Evolutionary conservation across 2,113 vertebrate species (phyloP).

Genomic region (Triplophysa rosa): DNA sequence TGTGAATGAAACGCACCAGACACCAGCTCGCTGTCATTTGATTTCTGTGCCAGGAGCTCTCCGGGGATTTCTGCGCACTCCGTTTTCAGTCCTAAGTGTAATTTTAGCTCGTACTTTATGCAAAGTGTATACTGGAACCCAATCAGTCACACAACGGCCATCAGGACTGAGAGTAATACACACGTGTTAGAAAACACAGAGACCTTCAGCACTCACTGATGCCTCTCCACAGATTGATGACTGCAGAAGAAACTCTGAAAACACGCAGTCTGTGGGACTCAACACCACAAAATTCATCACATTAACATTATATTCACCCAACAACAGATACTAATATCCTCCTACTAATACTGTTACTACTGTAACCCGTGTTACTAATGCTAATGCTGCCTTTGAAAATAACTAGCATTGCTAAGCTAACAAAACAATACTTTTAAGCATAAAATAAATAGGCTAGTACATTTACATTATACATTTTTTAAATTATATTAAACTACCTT

Average conservation of each 20-base stretch:
- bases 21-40: constrained; percentile 64
- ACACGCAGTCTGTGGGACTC: too few relatives aligned
- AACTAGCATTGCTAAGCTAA: too few relatives aligned
- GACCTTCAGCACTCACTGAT: constrained; percentile 66
- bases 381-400: too few relatives aligned
- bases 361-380: too few relatives aligned
- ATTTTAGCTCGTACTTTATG: constrained; percentile 76
- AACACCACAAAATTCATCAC: too few relatives aligned
- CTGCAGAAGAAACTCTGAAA: constrained; percentile 26
- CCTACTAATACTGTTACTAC: too few relatives aligned
- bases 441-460: too few relatives aligned
- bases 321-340: too few relatives aligned
- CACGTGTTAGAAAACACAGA: constrained; percentile 71
- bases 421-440: too few relatives aligned
- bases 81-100: constrained; percentile 78
- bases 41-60: constrained; percentile 78
- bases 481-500: too few relatives aligned
- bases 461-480: too few relatives aligned
- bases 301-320: too few relatives aligned
- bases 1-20: neutral
- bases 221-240: constrained; percentile 66
- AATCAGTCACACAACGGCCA: constrained; percentile 75
- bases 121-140: constrained; percentile 78
- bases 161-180: constrained; percentile 75
- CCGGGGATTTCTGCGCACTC: constrained; percentile 73